Percentiles rank a stretch among this genome's conserved stretches.
phyloP scores from a whole-genome alignment of 2,113 vertebrate genomes.

The Patagioenas fasciata region DNA sequence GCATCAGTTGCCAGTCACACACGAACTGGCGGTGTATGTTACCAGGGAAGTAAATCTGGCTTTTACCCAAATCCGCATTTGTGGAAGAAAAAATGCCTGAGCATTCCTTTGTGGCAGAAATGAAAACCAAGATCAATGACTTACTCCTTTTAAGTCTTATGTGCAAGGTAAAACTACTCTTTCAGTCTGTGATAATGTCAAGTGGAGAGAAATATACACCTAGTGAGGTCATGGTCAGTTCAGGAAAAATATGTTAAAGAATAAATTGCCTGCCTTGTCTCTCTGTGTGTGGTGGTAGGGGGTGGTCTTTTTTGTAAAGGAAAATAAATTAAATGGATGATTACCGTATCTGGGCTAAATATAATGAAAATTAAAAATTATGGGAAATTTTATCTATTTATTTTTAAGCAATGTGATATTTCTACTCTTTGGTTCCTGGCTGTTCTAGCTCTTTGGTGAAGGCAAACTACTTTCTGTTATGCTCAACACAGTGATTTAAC shows the following conservation, averaged over 20 bases:
- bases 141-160: constrained; percentile 51
- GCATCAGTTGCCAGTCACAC: constrained; percentile 38
- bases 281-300: background rate
- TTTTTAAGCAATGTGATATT: background rate
- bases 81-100: constrained; percentile 47
- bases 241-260: constrained; percentile 58
- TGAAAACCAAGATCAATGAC: constrained; percentile 68
- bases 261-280: constrained; percentile 31
- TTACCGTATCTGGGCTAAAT: background rate
- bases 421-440: background rate
- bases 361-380: background rate
- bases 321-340: background rate
- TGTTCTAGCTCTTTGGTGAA: background rate
- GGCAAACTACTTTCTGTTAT: background rate
- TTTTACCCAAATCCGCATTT: constrained; percentile 42
- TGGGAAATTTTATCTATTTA: background rate
- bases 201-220: constrained; percentile 62
- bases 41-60: constrained; percentile 17
- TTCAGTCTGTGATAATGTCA: constrained; percentile 69
- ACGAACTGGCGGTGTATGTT: constrained; percentile 14
- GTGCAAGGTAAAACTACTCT: constrained; percentile 68
- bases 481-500: constrained; percentile 34
- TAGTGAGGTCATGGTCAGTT: constrained; percentile 64
- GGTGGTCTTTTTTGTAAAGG: background rate
- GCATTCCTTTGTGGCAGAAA: constrained; percentile 59